Evolutionary conservation across 2,797 vertebrate species (phyloP), one percentile per base, ranked within the genome.

Genomic region (Taenioides sp.): DNA sequence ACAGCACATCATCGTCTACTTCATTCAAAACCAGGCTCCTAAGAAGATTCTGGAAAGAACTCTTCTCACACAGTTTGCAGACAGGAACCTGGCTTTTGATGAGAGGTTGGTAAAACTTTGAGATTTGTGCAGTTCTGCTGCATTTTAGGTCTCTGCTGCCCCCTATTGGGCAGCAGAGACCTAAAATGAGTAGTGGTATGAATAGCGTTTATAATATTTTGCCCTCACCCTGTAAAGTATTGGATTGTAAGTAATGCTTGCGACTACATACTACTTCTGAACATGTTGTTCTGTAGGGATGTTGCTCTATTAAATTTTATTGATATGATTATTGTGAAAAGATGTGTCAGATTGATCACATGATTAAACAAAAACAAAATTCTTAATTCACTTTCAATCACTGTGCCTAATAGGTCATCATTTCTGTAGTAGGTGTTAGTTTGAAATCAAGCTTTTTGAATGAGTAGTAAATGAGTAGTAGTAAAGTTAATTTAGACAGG

Each of bases 1-100:
- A 61, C 96, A 97, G 81, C 97, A 99, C 72, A 87, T 96, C 70
- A 93, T 98, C 18, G 95, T 99, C 64, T 99, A 98, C 92, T 96
- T 99, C 83, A 96, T 99, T 85, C 97, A 98, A 78, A 98, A 98
- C 84, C 95, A 98, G 82, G 95, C 97, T 0, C 97, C 97, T 71
- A 98, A 96, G 91, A 98, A 97, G 92, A 98, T 99, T 85, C 94
- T 99, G 86, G 98, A 99, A 91, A 95, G 96, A 83, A 98, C 97
- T 1, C 91, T 99, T 71, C 93, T 99, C 79, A 96, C 96, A 64
- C 98, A 99, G 89, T 99, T 99, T 80, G 96, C 95, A 12, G 96
- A 98, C 92, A 94, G 95, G 80, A 99, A 98, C 92, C 93, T 99
- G 80, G 96, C 95, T 82, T 98, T 98, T 78, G 97, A 99, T 85